These are phyloP conservation scores for Serrognathus titanus DNA, from an alignment of 2,888 invertebrate species.

Conservation along the genomic window DNA sequence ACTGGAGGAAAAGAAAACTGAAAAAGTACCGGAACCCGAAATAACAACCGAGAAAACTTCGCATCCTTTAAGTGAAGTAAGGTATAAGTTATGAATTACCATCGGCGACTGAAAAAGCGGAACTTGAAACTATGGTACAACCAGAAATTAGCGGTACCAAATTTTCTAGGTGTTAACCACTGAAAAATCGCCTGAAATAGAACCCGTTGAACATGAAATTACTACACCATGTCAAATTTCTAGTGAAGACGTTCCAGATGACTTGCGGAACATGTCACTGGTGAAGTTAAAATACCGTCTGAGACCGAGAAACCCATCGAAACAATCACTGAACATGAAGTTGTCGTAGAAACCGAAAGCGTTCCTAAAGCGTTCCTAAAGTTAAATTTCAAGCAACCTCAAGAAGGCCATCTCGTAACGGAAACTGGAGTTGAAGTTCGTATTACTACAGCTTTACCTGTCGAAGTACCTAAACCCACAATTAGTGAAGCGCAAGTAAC, in stretches of 20 bases:
- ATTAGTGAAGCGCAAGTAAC: not conserved
- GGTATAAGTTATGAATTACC: too few species aligned
- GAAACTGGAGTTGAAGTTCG: not conserved
- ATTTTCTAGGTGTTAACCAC: not conserved
- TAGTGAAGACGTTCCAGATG: not conserved
- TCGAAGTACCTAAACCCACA: not conserved
- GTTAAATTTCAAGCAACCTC: not conserved
- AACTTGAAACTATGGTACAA: not conserved
- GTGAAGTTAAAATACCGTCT: not conserved
- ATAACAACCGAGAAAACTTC: too few species aligned
- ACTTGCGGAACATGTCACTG: too few species aligned
- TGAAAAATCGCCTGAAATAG: not conserved
- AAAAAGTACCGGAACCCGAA: slow-evolving; percentile 4
- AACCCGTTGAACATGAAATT: not conserved
- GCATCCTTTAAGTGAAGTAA: too few species aligned
- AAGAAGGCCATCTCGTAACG: not conserved
- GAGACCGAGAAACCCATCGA: slow-evolving; percentile 3
- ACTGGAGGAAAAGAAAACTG: slow-evolving; percentile 8
- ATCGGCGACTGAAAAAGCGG: not conserved
- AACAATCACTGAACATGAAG: slow-evolving; percentile 17
- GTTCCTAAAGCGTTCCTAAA: slow-evolving; percentile 16
- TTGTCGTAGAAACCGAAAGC: slow-evolving; percentile 15
- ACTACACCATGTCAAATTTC: too few species aligned
- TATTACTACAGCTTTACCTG: not conserved
- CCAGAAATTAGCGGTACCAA: not conserved